Percentiles rank a stretch among this genome's conserved stretches.
Conservation (phyloP, 2,888 invertebrate species). For the Perizoma affinitatum region DNA sequence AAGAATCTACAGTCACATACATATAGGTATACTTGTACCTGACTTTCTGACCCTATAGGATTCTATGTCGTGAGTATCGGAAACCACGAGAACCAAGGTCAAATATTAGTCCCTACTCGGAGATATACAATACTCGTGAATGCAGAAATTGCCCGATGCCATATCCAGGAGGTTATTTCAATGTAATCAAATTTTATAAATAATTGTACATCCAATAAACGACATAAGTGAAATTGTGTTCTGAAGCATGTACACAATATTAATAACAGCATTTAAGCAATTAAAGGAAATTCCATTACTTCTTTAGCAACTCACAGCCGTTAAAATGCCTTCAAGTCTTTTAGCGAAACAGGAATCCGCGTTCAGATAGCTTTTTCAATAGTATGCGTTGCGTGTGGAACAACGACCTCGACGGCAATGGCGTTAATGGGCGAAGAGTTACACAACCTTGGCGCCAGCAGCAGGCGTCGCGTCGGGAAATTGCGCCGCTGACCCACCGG, state of each 20-base stretch:
- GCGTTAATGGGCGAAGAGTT: constrained; percentile 69
- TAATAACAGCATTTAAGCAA: constrained; percentile 26
- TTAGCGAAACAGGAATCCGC: constrained; percentile 44
- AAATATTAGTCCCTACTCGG: constrained; percentile 11
- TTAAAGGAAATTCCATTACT: constrained; percentile 29
- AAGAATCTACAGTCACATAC: constrained; percentile 27
- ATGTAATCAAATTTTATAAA: constrained; percentile 26
- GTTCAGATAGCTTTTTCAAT: constrained; percentile 46
- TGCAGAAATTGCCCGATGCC: constrained; percentile 2
- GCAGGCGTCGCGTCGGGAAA: constrained; percentile 65
- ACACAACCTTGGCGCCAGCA: constrained; percentile 79
- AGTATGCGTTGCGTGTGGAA: constrained; percentile 64
- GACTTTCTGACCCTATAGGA: constrained; percentile 28
- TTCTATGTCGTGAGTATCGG: constrained; percentile 26
- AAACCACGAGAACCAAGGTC: constrained; percentile 27
- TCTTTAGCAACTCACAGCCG: constrained; percentile 28
- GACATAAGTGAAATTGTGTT: constrained; percentile 15
- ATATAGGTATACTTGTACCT: constrained; percentile 7
- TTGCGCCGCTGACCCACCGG: constrained; percentile 79
- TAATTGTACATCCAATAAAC: constrained; percentile 18
- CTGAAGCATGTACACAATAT: constrained; percentile 23
- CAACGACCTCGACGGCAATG: constrained; percentile 72
- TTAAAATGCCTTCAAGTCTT: constrained; percentile 28
- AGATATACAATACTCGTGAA: constrained; percentile 11
- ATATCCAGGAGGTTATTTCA: constrained; percentile 3